Conservation (phyloP, 2,797 vertebrate species). For the Uromys caudimaculatus region DNA sequence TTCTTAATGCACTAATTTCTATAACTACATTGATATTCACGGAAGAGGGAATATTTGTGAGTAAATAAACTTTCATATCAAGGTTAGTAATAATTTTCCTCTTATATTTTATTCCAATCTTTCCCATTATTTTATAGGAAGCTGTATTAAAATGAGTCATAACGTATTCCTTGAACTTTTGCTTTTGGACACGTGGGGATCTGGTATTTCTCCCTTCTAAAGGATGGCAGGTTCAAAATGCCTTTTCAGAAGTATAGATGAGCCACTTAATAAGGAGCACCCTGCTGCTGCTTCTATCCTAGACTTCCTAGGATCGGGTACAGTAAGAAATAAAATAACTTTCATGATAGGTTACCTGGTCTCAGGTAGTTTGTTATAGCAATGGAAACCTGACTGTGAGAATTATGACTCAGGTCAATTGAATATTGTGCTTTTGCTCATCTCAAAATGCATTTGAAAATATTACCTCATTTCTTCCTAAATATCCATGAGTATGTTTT, state of each 20-base stretch:
- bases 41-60: neutral
- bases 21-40: neutral
- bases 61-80: neutral
- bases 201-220: neutral
- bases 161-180: neutral
- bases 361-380: neutral
- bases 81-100: neutral
- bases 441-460: neutral
- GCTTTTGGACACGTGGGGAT: neutral
- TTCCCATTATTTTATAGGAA: neutral
- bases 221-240: neutral
- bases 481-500: neutral
- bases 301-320: neutral
- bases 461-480: neutral
- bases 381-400: neutral
- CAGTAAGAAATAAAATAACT: neutral
- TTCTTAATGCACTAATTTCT: constrained; percentile 51
- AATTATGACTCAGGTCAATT: no score
- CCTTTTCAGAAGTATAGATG: neutral
- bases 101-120: constrained; percentile 43
- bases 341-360: neutral
- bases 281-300: no score
- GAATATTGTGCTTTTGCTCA: neutral
- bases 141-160: neutral
- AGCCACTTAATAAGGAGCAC: neutral